Percentiles rank a stretch among this genome's conserved stretches.
Conservation (phyloP, 2,888 invertebrate genomes). For the Ormyrus nitidulus region DNA sequence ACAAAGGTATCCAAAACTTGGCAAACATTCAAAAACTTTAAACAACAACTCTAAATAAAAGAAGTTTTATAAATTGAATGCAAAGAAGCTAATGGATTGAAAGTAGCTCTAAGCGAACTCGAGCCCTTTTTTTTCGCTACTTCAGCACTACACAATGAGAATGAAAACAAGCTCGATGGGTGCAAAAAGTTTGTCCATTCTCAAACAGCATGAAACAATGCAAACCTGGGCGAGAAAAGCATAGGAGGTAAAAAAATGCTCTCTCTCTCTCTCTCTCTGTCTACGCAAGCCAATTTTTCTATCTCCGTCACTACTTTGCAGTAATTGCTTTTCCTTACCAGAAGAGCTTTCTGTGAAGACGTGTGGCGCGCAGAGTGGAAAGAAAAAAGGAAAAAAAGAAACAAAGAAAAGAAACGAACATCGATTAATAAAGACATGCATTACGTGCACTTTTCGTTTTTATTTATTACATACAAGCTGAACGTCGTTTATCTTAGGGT, state of each 20-base stretch:
- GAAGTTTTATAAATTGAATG: too few species aligned
- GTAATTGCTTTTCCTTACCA: conserved; percentile 70
- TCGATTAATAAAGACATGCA: conserved; percentile 66
- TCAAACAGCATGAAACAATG: too few species aligned
- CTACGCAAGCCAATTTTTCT: too few species aligned
- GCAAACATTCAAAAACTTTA: too few species aligned
- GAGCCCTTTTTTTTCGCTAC: too few species aligned
- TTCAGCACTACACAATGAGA: too few species aligned
- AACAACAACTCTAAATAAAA: too few species aligned
- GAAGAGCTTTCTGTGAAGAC: conserved; percentile 72
- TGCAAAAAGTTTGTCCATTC: too few species aligned
- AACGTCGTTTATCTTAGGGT: conserved; percentile 74
- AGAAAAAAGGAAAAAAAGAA: conserved; percentile 45
- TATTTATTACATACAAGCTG: conserved; percentile 71
- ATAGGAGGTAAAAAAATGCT: not conserved
- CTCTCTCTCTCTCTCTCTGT: not conserved
- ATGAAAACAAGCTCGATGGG: too few species aligned
- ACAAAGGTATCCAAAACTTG: not conserved
- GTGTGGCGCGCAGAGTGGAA: conserved; percentile 43
- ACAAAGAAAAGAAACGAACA: conserved; percentile 59
- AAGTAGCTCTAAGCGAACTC: too few species aligned
- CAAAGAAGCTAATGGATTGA: too few species aligned
- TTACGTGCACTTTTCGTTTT: conserved; percentile 57
- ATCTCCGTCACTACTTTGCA: conserved; percentile 2
- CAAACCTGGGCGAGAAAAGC: too few species aligned